A percentile compares a stretch with the other conserved stretches of the same genome.
These are phyloP conservation scores for Channallabes apus DNA, from an alignment of 2,797 vertebrate species.

Conservation along the genomic window DNA sequence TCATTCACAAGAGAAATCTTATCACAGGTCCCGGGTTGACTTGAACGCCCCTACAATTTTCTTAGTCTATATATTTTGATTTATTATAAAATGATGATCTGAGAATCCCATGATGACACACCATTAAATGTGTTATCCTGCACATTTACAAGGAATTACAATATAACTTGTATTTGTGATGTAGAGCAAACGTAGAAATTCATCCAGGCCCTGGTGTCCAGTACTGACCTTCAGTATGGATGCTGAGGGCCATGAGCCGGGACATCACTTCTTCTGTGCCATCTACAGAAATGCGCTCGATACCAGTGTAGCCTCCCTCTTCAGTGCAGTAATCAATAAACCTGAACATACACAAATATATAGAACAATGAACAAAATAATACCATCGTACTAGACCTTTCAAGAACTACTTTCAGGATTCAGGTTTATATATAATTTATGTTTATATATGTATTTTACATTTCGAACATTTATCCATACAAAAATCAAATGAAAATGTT, in stretches of 20 bases:
- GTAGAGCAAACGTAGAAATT: not conserved
- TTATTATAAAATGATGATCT: not conserved
- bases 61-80: not conserved
- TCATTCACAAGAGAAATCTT: too few species aligned
- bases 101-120: not conserved
- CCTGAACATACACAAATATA: slow-evolving; percentile 54
- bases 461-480: not conserved
- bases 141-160: not conserved
- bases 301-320: slow-evolving; percentile 61
- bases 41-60: too few species aligned
- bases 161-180: not conserved
- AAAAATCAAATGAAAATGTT: not conserved
- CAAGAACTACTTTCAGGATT: not conserved
- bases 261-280: slow-evolving; percentile 47
- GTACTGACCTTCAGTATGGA: slow-evolving; percentile 42
- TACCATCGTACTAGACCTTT: not conserved
- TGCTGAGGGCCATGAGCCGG: slow-evolving; percentile 47
- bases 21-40: too few species aligned
- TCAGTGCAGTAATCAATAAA: slow-evolving; percentile 72
- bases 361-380: not conserved
- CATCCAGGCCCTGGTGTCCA: not conserved
- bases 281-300: slow-evolving; percentile 42
- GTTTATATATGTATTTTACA: too few species aligned
- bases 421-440: not conserved
- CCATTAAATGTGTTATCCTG: too few species aligned